These are phyloP conservation scores for Zaprionus lineosus DNA, from an alignment of 2,888 invertebrate genomes.

Conservation along the genomic window DNA sequence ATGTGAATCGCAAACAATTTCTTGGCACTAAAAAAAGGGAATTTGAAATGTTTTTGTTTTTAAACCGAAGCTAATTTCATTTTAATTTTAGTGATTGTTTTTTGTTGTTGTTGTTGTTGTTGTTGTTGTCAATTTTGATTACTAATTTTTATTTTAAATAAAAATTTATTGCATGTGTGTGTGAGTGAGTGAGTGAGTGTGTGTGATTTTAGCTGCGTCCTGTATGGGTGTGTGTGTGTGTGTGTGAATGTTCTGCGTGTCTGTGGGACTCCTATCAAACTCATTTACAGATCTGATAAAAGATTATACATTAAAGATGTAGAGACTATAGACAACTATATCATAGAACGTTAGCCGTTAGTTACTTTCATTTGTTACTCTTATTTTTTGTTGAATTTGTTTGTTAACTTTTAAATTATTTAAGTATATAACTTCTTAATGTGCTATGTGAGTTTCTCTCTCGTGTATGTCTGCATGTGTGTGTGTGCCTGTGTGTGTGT, in stretches of 20 bases:
- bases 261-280: conserved; percentile 36
- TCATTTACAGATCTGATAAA: conserved; percentile 42
- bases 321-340: conserved; percentile 58
- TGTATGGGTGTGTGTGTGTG: not conserved
- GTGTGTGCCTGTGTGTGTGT: conserved; percentile 21
- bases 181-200: conserved; percentile 14
- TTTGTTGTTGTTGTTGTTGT: no score
- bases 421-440: conserved; percentile 61
- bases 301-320: conserved; percentile 49
- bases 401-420: conserved; percentile 60
- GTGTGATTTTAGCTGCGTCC: no score
- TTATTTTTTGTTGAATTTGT: conserved; percentile 37
- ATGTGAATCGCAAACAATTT: conserved; percentile 49
- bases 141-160: conserved; percentile 65
- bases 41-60: conserved; percentile 11
- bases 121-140: conserved; percentile 24
- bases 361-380: conserved; percentile 19
- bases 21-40: conserved; percentile 63
- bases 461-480: not conserved
- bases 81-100: conserved; percentile 38
- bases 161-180: conserved; percentile 42
- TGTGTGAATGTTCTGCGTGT: conserved; percentile 4
- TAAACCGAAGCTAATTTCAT: conserved; percentile 37
- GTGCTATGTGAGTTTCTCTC: conserved; percentile 23
- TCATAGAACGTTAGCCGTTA: conserved; percentile 56